Percentiles rank a stretch among this genome's conserved stretches.
phyloP scores from a whole-genome alignment of 2,113 vertebrate genomes.

The Nothoprocta perdicaria region DNA sequence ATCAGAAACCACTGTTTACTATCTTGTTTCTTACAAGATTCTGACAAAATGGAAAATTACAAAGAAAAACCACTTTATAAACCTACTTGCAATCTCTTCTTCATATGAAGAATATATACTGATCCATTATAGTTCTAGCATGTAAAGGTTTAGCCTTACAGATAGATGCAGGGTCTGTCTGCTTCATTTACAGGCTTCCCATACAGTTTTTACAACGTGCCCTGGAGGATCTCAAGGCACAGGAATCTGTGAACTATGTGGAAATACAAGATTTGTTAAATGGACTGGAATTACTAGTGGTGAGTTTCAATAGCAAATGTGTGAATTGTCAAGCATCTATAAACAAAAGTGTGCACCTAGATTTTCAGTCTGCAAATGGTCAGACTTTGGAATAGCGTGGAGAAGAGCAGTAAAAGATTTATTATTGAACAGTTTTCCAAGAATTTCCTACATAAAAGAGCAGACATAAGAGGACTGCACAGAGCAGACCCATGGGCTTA shows the following conservation, averaged over 20 bases:
- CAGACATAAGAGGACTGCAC: neutral
- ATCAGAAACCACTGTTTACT: neutral
- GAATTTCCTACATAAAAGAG: constrained; percentile 17
- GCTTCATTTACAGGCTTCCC: neutral
- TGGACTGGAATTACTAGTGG: neutral
- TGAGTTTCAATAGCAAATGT: neutral
- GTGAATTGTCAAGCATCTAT: neutral
- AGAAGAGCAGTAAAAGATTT: neutral
- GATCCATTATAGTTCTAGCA: neutral
- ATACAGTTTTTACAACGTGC: neutral
- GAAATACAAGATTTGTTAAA: neutral
- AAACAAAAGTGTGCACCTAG: neutral
- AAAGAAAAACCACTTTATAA: neutral
- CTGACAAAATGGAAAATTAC: neutral
- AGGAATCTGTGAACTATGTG: neutral
- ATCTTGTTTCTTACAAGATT: neutral
- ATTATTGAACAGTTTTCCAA: neutral
- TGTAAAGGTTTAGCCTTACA: neutral
- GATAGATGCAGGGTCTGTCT: neutral
- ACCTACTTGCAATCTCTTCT: neutral
- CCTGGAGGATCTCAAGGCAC: neutral
- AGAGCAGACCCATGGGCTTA: constrained; percentile 14
- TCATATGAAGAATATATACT: neutral
- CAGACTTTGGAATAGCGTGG: neutral
- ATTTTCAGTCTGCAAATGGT: neutral